Conservation (phyloP, 2,797 vertebrate species). For the Anisognathus igniventris region DNA sequence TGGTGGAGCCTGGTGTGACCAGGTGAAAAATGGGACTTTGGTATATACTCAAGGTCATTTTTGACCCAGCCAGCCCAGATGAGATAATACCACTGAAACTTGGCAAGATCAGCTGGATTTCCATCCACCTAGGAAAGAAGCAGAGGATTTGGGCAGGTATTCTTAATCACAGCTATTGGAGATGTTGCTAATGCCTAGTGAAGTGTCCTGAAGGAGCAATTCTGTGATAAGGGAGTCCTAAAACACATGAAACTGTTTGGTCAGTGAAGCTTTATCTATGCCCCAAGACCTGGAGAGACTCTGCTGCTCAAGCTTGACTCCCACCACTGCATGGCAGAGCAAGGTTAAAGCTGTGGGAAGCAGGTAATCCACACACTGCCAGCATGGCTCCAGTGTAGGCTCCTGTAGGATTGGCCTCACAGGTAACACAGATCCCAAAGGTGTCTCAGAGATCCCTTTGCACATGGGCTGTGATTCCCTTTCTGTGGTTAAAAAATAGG, state of each 20-base stretch:
- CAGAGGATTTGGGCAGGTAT: not conserved
- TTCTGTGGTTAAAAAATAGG: not conserved
- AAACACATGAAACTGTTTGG: not conserved
- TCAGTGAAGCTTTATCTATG: not conserved
- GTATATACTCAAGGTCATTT: not conserved
- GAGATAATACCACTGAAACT: not conserved
- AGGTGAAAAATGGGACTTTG: not conserved
- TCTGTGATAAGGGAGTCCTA: not conserved
- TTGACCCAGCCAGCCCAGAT: not conserved
- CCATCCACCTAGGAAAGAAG: not conserved
- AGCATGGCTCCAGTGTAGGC: not conserved
- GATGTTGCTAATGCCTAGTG: not conserved
- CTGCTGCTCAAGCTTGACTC: not conserved
- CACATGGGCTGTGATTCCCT: not conserved
- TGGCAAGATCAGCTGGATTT: not conserved
- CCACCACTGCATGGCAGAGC: not conserved
- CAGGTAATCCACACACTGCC: accelerated
- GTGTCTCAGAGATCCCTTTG: not conserved
- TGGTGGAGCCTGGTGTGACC: not conserved
- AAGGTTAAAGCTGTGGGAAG: not conserved
- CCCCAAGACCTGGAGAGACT: not conserved
- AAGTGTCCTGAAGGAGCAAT: not conserved
- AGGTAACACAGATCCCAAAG: not conserved
- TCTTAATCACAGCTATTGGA: not conserved
- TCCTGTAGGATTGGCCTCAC: not conserved